A percentile compares a stretch with the other conserved stretches of the same genome.
phyloP scores from a whole-genome alignment of 1,140 invertebrate genomes.

The Agrilus planipennis region DNA sequence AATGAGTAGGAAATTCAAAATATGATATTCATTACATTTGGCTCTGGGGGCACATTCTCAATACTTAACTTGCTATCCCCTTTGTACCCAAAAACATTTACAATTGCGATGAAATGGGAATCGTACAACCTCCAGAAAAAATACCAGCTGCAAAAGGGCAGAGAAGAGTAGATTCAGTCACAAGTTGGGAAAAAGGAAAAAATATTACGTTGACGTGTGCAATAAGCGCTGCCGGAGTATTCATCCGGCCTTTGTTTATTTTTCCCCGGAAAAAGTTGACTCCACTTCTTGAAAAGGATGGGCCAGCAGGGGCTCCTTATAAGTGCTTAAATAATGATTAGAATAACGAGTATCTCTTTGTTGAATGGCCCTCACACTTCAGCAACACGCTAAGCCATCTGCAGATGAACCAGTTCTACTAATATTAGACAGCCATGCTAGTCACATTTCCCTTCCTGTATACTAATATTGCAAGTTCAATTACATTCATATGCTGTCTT shows the following conservation, averaged over 20 bases:
- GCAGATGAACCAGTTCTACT: conserved; percentile 18
- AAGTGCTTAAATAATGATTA: neutral
- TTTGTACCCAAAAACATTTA: conserved; percentile 1
- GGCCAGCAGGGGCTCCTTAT: conserved; percentile 4
- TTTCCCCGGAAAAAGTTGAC: conserved; percentile 11
- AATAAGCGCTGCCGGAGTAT: conserved; percentile 14
- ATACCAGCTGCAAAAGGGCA: conserved; percentile 28
- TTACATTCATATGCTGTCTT: conserved; percentile 4
- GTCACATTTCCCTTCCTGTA: conserved; percentile 12
- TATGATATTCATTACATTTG: too few species aligned
- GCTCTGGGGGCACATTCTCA: too few species aligned
- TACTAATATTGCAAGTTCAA: conserved; percentile 9
- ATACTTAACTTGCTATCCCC: too few species aligned
- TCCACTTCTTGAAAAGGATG: conserved; percentile 3
- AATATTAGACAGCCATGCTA: conserved; percentile 24
- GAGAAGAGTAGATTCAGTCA: conserved; percentile 32
- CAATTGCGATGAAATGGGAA: conserved; percentile 6
- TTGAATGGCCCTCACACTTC: conserved; percentile 8
- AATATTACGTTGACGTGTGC: conserved; percentile 13
- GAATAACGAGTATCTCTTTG: conserved; percentile 3
- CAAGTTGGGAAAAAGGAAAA: conserved; percentile 23
- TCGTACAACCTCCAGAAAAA: conserved; percentile 1
- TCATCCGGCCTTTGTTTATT: conserved; percentile 24
- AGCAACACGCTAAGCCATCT: conserved; percentile 15
- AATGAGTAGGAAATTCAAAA: too few species aligned